Conservation (phyloP, 2,888 invertebrate species). For the Drosophila quasianomalipes region DNA sequence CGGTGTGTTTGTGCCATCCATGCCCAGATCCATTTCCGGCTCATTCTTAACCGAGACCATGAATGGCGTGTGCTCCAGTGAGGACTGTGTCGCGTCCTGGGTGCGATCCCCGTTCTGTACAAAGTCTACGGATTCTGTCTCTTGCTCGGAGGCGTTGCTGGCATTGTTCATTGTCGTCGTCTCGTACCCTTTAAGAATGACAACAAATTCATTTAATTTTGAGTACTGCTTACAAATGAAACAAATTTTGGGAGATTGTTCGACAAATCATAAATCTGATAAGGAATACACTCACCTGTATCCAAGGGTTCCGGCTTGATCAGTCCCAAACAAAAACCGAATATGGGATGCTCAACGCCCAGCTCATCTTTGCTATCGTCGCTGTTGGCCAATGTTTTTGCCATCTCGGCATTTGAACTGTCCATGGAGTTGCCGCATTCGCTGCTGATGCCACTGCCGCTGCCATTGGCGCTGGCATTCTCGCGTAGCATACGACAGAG, state of each 20-base stretch:
- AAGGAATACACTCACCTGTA: conserved; percentile 68
- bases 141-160: conserved; percentile 54
- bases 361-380: conserved; percentile 41
- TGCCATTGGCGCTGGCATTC: conserved; percentile 33
- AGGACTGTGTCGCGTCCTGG: conserved; percentile 5
- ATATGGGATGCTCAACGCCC: conserved; percentile 83
- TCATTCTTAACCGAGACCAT: conserved; percentile 62
- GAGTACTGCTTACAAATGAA: not conserved
- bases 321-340: conserved; percentile 83
- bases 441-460: conserved; percentile 45
- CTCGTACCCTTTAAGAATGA: conserved; percentile 72
- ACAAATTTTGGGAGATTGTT: not conserved
- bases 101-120: conserved; percentile 12
- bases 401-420: conserved; percentile 52
- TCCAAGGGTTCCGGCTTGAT: conserved; percentile 83
- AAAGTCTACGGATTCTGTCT: conserved; percentile 53
- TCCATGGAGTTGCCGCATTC: conserved; percentile 76
- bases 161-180: conserved; percentile 34
- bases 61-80: conserved; percentile 64
- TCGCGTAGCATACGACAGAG: conserved; percentile 77
- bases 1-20: conserved; percentile 67
- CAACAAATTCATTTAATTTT: not conserved
- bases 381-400: conserved; percentile 11
- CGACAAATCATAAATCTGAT: not conserved
- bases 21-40: conserved; percentile 65